Evolutionary conservation across 2,113 vertebrate genomes (phyloP), one percentile per base, ranked within the genome.

Genomic region (Prietella phreatophila): DNA sequence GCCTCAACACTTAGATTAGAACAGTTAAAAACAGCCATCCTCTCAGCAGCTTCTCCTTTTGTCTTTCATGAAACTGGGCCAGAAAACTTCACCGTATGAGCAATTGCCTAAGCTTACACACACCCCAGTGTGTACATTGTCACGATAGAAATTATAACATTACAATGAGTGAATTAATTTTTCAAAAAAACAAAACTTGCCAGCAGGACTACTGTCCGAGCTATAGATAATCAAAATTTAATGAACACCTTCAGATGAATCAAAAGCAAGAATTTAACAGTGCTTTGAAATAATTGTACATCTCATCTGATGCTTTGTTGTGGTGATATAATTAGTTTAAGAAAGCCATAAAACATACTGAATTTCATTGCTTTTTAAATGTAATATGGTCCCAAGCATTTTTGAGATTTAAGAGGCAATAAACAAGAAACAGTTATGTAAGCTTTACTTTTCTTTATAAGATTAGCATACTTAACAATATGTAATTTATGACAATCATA

Each of bases 361-460:
- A 4, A 55, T 55, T 14, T 58, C 53, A 60, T 60, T 39, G 80
- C 30, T 2, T 20, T 82, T 82, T 33, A 25, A 58, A 25, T 58
- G 9, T 58, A 80, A 22, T 50, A 63, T 65, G 5, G 10, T 63
- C 79, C 27, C 5, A 86, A 17, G 30, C 1, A 36, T 33, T 33
- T 55, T 8, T 80, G 22, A 53, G 58, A 42, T 69, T 86, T 78
- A 79, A 61, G 56, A 63, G 6, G 20, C n/a, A 69, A 81, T 13
- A 81, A 81, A 67, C 6, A 67, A 61, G 8, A 69, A 27, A 56
- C 17, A 58, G 20, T 27, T 58, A 39, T 27, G 20, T 58, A 56
- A 36, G n/a, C n/a, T 75, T 86, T 39, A 81, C 60, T 42, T 86
- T 55, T 69, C 14, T 82, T 86, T 47, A 63, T 25, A 55, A 79